Evolutionary conservation across 2,113 vertebrate species (phyloP).

Genomic region (Astur gentilis): DNA sequence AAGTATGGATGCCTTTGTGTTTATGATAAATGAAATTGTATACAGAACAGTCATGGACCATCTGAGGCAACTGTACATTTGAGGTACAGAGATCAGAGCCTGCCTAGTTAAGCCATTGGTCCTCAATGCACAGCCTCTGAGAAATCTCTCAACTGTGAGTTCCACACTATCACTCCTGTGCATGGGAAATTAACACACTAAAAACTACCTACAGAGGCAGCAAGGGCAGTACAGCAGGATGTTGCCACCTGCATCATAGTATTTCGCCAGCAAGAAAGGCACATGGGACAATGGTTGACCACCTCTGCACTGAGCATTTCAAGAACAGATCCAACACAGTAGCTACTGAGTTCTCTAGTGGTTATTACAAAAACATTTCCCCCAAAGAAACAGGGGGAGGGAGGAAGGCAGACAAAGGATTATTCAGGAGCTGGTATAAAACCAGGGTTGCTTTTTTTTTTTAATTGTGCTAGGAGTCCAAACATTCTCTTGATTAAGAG

Average conservation of each 20-base stretch:
- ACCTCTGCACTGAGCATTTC: neutral
- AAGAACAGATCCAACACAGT: neutral
- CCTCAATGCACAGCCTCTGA: neutral
- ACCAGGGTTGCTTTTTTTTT: neutral
- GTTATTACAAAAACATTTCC: neutral
- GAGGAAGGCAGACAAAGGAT: neutral
- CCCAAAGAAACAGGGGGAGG: neutral
- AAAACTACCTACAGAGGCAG: neutral
- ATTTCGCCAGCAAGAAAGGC: neutral
- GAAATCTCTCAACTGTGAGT: neutral
- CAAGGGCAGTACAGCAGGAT: neutral
- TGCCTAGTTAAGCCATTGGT: neutral
- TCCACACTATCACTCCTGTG: neutral
- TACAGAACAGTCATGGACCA: neutral
- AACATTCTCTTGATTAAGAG: neutral
- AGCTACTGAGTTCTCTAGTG: neutral
- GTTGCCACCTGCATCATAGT: neutral
- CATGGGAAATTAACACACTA: neutral
- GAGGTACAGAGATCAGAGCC: neutral
- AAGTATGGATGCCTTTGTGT: neutral
- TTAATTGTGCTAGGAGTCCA: neutral
- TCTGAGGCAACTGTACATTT: neutral
- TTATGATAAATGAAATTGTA: neutral
- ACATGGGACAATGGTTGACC: neutral
- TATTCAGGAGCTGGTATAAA: neutral